Conservation (phyloP, 1,140 invertebrate genomes). For the Heterodera schachtii region DNA sequence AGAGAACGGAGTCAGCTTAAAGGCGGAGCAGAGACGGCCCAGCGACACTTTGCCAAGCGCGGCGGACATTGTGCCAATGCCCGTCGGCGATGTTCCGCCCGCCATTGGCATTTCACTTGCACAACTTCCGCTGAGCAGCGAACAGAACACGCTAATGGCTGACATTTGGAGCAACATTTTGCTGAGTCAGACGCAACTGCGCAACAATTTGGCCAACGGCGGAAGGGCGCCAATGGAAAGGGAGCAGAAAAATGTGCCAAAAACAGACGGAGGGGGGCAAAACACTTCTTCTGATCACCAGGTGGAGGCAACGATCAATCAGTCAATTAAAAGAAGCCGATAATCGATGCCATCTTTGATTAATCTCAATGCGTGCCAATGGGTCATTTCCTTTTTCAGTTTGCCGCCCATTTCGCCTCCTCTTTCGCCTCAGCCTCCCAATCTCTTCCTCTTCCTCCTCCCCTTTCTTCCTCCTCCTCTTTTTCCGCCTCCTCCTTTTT, state of each 20-base stretch:
- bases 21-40: neutral
- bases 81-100: neutral
- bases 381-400: neutral
- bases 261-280: neutral
- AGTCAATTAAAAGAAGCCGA: no score
- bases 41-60: neutral
- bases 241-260: constrained; percentile 5
- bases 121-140: neutral
- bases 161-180: constrained; percentile 23
- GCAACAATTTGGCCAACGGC: neutral
- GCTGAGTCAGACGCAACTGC: neutral
- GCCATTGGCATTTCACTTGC: neutral
- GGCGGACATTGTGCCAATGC: neutral
- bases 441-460: constrained; percentile 6
- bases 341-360: neutral
- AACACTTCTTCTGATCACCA: neutral
- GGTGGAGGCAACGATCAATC: no score
- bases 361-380: neutral
- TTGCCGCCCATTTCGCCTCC: neutral
- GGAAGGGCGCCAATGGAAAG: neutral
- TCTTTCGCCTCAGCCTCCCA: neutral
- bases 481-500: no score
- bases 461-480: no score
- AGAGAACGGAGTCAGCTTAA: constrained; percentile 18
- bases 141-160: constrained; percentile 18